Base-by-base conservation (phyloP, 2,113 vertebrate genomes). In the Onychorhynchus coronatus region DNA sequence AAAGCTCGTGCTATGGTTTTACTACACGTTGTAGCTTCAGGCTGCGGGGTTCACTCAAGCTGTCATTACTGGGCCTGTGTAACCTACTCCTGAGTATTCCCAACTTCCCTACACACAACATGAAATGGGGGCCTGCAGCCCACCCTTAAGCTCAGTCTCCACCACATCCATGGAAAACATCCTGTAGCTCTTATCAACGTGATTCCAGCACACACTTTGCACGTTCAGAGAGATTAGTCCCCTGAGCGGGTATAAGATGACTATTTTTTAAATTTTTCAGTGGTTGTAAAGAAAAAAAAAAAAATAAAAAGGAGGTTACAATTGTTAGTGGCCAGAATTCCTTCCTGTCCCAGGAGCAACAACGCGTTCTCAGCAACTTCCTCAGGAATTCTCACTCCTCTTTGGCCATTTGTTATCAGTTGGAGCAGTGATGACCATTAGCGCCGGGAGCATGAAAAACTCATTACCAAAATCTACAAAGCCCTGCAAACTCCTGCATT, bases 261-360 rank as follows among this genome's bases (percentile, higher is more conserved):
- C 13, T 42, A 33, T 79, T 91, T 93, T 81, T 88, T 85, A 4
- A 5, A 72, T 73, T 90, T 70, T 68, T 88, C 11, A 5, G 14
- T 56, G 41, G 49, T 62, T 56, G 73, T 37, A 20, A 22, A 65
- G 47, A 62, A 79, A 76, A 52, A 62, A 50, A 74, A 78, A 76
- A 47, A 50, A 66, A n/a, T n/a, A 44, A 63, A 8, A 13, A 52
- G 23, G 16, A 61, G 23, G 24, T 80, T 80, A 70, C 87, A 93
- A 96, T 96, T 89, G 89, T 94, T 96, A 95, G 67, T 59, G 25
- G 27, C 53, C 49, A 90, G 63, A 63, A 94, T 72, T 93, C 95
- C 94, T 96, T 97, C 96, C 95, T 94, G 93, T 95, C 76, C 93
- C 95, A 94, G 85, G 91, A 96, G 79, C 95, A 96, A 96, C 96